Percentiles rank a stretch among this genome's conserved stretches.
Conservation (phyloP, 2,888 invertebrate genomes). For the Diogma glabrata region DNA sequence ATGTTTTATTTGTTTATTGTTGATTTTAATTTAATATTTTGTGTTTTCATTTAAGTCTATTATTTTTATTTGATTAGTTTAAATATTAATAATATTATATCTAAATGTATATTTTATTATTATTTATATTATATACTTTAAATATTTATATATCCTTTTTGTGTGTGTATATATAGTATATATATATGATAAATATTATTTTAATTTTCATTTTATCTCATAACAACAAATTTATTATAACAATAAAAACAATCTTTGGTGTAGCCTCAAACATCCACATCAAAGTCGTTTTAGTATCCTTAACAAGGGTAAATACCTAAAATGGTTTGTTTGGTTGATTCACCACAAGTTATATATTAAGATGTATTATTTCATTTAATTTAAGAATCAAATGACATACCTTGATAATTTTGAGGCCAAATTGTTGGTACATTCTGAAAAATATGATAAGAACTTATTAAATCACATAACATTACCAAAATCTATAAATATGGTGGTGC, state of each 20-base stretch:
- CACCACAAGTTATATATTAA: too few relatives aligned
- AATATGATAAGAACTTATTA: conserved; percentile 18
- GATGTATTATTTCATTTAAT: background rate
- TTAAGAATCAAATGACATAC: conserved; percentile 21
- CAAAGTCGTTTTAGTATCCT: conserved; percentile 18
- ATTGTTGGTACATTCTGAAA: conserved; percentile 38
- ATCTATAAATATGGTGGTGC: too few relatives aligned
- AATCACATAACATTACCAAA: too few relatives aligned
- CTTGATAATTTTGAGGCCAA: conserved; percentile 40
- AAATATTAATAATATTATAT: conserved; percentile 7
- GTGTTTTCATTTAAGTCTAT: conserved; percentile 19
- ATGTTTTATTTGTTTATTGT: background rate
- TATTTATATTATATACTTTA: conserved; percentile 17
- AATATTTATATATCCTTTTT: conserved; percentile 11
- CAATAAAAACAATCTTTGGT: conserved; percentile 21
- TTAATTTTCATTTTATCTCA: conserved; percentile 12
- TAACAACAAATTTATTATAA: conserved; percentile 9
- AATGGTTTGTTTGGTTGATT: conserved; percentile 5
- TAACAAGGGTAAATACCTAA: conserved; percentile 39
- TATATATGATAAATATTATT: conserved; percentile 13
- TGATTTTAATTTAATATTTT: background rate
- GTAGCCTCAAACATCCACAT: conserved; percentile 23
- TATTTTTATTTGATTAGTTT: conserved; percentile 15
- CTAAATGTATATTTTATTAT: conserved; percentile 20
- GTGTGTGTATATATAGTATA: conserved; percentile 9